Conservation (phyloP, 2,797 vertebrate genomes). For the Hybognathus amarus region DNA sequence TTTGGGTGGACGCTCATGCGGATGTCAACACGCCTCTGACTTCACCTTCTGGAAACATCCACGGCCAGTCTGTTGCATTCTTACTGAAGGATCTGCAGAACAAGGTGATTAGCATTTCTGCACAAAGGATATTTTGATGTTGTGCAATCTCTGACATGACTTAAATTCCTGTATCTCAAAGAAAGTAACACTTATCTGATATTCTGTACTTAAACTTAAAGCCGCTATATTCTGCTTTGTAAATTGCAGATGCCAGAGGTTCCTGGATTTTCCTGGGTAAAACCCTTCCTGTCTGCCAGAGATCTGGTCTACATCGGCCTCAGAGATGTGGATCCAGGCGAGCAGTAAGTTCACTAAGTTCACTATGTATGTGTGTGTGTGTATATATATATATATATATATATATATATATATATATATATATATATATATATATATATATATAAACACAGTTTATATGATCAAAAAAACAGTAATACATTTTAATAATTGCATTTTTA, state of each 20-base stretch:
- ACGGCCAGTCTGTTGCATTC: slow-evolving; percentile 94
- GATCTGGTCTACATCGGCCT: slow-evolving; percentile 95
- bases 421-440: too few relatives aligned
- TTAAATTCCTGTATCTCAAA: neutral
- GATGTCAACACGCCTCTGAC: slow-evolving; percentile 94
- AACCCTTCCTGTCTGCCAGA: slow-evolving; percentile 87
- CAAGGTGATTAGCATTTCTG: slow-evolving; percentile 79
- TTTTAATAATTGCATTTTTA: too few relatives aligned
- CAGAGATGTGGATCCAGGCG: slow-evolving; percentile 93
- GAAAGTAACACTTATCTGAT: neutral
- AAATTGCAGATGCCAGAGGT: slow-evolving; percentile 84
- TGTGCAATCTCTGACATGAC: neutral
- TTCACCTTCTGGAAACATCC: slow-evolving; percentile 90
- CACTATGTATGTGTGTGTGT: too few relatives aligned
- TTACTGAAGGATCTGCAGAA: slow-evolving; percentile 92
- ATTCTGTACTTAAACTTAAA: neutral
- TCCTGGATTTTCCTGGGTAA: slow-evolving; percentile 95
- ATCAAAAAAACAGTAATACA: too few relatives aligned
- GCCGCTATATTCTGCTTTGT: neutral
- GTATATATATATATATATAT: too few relatives aligned
- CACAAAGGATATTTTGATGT: neutral
- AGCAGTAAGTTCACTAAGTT: slow-evolving; percentile 96
- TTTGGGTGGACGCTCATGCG: slow-evolving; percentile 97
- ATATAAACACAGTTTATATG: too few relatives aligned
- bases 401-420: too few relatives aligned